phyloP scores from a whole-genome alignment of 2,888 invertebrate genomes.

The Meliscaeva auricollis region DNA sequence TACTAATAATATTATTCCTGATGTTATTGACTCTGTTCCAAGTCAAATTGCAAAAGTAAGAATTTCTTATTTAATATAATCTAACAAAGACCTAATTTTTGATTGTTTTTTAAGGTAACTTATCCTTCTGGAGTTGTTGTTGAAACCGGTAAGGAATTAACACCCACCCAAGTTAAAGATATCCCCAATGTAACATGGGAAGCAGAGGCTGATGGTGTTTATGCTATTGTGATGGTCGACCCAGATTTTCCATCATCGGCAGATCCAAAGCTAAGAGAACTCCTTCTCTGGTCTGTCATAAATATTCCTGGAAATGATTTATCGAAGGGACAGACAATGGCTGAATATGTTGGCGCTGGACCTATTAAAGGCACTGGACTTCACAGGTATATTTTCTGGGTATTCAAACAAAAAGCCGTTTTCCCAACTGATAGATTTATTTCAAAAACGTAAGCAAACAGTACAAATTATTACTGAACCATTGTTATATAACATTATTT shows the following conservation, averaged over 20 bases:
- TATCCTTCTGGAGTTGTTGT: constrained; percentile 84
- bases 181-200: constrained; percentile 89
- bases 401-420: constrained; percentile 86
- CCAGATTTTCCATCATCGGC: constrained; percentile 91
- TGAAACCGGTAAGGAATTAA: constrained; percentile 89
- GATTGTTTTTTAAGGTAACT: constrained; percentile 27
- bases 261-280: constrained; percentile 92
- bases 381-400: constrained; percentile 89
- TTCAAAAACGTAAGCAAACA: constrained; percentile 42
- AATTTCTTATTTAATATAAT: too few species aligned
- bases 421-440: constrained; percentile 34
- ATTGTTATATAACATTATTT: background rate
- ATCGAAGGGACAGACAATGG: constrained; percentile 89
- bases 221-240: constrained; percentile 94
- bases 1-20: constrained; percentile 88
- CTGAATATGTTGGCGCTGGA: constrained; percentile 93
- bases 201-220: constrained; percentile 86
- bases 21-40: constrained; percentile 89
- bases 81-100: too few species aligned
- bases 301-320: constrained; percentile 92
- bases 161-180: constrained; percentile 91
- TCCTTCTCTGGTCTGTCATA: constrained; percentile 96
- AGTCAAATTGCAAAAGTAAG: constrained; percentile 55
- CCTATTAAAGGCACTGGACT: constrained; percentile 89
- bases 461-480: background rate